A percentile compares a stretch with the other conserved stretches of the same genome.
These are phyloP conservation scores for Halichoerus grypus DNA, from an alignment of 2,113 vertebrate genomes.

Conservation along the genomic window DNA sequence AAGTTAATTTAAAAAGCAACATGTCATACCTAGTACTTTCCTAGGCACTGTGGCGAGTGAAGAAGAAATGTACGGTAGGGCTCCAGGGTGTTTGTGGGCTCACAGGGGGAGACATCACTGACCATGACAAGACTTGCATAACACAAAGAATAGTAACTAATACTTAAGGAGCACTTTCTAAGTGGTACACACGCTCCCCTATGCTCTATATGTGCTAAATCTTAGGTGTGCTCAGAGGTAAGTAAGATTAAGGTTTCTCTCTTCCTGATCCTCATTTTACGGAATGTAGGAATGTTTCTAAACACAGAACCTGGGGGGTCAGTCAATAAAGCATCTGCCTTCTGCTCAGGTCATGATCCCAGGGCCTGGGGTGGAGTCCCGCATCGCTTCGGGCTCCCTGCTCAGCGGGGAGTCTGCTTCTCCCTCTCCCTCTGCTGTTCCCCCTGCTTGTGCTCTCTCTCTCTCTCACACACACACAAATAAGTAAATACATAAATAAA, in stretches of 20 bases:
- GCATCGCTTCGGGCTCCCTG: too few relatives aligned
- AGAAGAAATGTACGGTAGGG: neutral
- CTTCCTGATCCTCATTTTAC: neutral
- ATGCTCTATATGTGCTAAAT: fast-evolving
- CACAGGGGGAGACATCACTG: neutral
- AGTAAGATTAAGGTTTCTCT: neutral
- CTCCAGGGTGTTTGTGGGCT: neutral
- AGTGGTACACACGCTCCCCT: too few relatives aligned
- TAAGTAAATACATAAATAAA: too few relatives aligned
- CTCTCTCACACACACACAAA: too few relatives aligned
- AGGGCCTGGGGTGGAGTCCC: too few relatives aligned
- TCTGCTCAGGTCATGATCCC: too few relatives aligned
- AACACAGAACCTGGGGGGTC: too few relatives aligned
- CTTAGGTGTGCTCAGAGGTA: too few relatives aligned
- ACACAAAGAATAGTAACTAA: neutral
- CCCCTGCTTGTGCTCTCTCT: too few relatives aligned
- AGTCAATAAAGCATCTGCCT: too few relatives aligned
- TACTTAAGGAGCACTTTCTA: neutral
- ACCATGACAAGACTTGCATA: neutral
- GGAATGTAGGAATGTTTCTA: neutral
- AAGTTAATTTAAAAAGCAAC: neutral
- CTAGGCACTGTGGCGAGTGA: neutral
- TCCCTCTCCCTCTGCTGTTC: too few relatives aligned
- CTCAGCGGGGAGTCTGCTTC: too few relatives aligned
- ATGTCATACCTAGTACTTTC: neutral